Conservation (phyloP, 2,797 vertebrate genomes). For the Hybognathus amarus region DNA sequence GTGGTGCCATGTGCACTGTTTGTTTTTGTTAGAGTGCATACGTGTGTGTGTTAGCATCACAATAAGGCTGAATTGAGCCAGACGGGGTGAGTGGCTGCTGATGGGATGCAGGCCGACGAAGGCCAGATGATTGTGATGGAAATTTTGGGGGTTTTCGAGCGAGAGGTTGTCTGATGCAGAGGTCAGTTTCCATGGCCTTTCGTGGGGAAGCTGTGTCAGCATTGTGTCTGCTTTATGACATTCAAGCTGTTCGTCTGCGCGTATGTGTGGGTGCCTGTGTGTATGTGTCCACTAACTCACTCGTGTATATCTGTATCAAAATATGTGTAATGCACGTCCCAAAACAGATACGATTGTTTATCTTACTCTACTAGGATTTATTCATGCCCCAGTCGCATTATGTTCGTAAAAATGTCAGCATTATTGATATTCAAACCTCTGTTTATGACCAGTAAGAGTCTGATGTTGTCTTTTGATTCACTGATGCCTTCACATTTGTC, state of each 20-base stretch:
- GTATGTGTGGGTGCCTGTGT: background rate
- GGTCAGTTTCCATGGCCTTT: conserved; percentile 53
- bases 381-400: background rate
- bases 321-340: background rate
- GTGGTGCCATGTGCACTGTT: conserved; percentile 33
- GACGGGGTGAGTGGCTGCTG: conserved; percentile 36
- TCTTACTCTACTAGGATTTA: background rate
- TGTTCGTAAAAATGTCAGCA: background rate
- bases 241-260: background rate
- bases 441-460: background rate
- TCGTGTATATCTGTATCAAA: background rate
- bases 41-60: conserved; percentile 59
- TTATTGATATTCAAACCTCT: background rate
- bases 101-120: conserved; percentile 37
- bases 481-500: too few species aligned
- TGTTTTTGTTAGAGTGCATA: conserved; percentile 52
- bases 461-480: conserved; percentile 1
- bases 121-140: conserved; percentile 61
- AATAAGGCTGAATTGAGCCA: conserved; percentile 48
- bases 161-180: conserved; percentile 39
- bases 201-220: background rate
- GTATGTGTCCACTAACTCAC: background rate
- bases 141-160: conserved; percentile 52
- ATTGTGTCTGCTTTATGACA: conserved; percentile 37
- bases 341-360: background rate